Conservation (phyloP, 2,797 vertebrate species). For the Cyclura pinguis region DNA sequence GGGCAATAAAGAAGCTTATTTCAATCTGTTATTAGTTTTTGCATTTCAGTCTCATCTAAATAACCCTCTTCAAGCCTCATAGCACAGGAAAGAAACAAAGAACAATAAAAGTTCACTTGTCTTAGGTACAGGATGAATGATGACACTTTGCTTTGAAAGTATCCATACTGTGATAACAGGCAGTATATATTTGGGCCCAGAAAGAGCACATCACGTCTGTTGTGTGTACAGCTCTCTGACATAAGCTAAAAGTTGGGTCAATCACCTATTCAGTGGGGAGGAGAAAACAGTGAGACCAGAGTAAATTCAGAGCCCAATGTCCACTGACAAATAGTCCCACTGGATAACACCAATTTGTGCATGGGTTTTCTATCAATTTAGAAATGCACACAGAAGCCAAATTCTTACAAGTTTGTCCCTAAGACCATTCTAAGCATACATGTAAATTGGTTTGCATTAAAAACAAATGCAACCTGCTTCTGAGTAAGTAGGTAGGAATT, state of each 20-base stretch:
- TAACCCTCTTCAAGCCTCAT: constrained; percentile 70
- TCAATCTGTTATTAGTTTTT: constrained; percentile 64
- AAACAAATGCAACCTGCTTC: background rate
- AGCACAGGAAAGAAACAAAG: constrained; percentile 72
- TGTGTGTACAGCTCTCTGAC: background rate
- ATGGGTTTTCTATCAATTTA: background rate
- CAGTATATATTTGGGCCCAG: constrained; percentile 10
- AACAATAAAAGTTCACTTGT: constrained; percentile 70
- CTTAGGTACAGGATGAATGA: constrained; percentile 71
- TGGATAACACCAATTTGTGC: background rate
- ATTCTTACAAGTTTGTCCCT: background rate
- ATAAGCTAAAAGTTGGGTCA: background rate
- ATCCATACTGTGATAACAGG: constrained; percentile 64
- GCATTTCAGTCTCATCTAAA: constrained; percentile 63
- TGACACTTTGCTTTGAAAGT: constrained; percentile 62
- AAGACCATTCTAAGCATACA: background rate
- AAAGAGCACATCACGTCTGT: too few relatives aligned
- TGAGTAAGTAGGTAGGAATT: background rate
- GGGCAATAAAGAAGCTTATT: constrained; percentile 72
- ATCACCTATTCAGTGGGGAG: background rate
- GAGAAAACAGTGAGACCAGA: background rate
- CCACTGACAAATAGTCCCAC: background rate
- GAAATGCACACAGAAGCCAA: background rate
- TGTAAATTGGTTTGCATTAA: background rate
- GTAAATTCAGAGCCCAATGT: background rate